phyloP scores from a whole-genome alignment of 37 sponge, comb jelly and placozoan species.

The Agelas oroides region DNA sequence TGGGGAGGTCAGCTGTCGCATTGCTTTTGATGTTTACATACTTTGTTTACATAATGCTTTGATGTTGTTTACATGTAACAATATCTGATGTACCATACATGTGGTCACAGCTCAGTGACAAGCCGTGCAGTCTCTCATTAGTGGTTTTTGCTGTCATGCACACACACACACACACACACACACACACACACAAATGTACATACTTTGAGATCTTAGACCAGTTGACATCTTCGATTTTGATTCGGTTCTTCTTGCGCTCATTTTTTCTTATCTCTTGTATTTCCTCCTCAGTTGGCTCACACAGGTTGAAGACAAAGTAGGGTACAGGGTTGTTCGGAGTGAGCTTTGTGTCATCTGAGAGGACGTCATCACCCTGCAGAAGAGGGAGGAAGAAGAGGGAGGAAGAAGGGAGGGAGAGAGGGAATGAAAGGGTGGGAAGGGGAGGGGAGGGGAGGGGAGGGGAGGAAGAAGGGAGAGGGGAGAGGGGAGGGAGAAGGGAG shows the following conservation, averaged over 20 bases:
- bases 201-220: conserved; percentile 54
- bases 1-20: too few species aligned
- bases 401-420: not conserved
- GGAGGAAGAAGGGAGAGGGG: too few species aligned
- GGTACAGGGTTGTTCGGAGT: conserved; percentile 53
- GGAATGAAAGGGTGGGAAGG: too few species aligned
- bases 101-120: too few species aligned
- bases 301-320: conserved; percentile 77
- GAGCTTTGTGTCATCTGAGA: conserved; percentile 38
- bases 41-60: too few species aligned
- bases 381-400: not conserved
- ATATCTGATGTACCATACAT: too few species aligned
- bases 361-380: conserved; percentile 63
- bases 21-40: too few species aligned
- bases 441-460: too few species aligned
- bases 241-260: conserved; percentile 44
- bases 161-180: not conserved
- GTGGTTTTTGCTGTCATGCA: too few species aligned
- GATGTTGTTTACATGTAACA: too few species aligned
- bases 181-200: conserved; percentile 1
- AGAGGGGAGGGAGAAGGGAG: too few species aligned
- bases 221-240: conserved; percentile 52
- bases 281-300: conserved; percentile 73
- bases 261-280: conserved; percentile 44
- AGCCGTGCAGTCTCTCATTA: too few species aligned